These are phyloP conservation scores for Athene cunicularia DNA, from an alignment of 2,113 vertebrate genomes.

Conservation along the genomic window DNA sequence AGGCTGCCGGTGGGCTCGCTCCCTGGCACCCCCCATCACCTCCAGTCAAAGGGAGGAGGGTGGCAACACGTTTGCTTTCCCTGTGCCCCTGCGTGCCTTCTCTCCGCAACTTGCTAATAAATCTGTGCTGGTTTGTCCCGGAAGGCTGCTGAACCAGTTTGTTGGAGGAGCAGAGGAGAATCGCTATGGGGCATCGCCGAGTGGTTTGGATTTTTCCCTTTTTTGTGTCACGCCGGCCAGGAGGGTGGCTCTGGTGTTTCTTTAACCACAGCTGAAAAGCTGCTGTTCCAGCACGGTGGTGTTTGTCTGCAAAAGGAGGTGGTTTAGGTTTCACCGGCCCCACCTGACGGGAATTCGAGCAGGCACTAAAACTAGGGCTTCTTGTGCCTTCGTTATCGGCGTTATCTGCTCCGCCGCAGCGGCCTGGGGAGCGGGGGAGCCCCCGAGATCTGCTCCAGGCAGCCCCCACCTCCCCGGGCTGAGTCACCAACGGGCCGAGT, in stretches of 20 bases:
- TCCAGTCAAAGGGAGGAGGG: rapidly evolving
- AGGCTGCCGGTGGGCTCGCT: not conserved
- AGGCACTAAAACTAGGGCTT: not conserved
- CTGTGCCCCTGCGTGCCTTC: rapidly evolving
- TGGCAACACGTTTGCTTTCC: rapidly evolving
- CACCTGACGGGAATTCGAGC: not conserved
- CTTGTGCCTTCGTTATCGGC: not conserved
- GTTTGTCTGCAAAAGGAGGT: not conserved
- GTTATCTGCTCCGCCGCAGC: not conserved
- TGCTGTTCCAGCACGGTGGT: rapidly evolving
- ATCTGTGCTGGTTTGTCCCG: not conserved
- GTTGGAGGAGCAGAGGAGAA: not conserved
- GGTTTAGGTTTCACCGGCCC: conserved; percentile 8
- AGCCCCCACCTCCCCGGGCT: not conserved
- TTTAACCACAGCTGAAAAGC: not conserved
- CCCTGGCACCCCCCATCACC: rapidly evolving
- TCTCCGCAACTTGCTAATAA: rapidly evolving
- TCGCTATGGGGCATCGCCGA: rapidly evolving
- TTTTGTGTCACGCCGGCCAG: rapidly evolving
- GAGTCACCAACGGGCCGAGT: not conserved
- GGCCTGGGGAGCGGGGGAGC: not conserved
- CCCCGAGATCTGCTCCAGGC: not conserved
- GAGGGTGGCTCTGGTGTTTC: not conserved
- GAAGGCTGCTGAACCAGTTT: not conserved
- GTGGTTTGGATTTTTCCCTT: not conserved